Percentiles rank a stretch among this genome's conserved stretches.
Conservation (phyloP, 2,113 vertebrate species). For the Elgaria multicarinata region DNA sequence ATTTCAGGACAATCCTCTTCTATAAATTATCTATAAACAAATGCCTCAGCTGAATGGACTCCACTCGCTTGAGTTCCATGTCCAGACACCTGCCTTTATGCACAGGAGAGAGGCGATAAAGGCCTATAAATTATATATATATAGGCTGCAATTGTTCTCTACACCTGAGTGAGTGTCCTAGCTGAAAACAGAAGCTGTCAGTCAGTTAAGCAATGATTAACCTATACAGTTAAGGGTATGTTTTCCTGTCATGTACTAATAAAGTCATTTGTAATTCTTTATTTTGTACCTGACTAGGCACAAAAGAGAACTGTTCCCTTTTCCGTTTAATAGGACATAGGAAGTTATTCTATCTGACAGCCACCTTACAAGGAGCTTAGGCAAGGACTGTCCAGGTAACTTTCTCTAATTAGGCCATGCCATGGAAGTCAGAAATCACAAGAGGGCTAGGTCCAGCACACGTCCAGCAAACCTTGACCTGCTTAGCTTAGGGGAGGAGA, state of each 20-base stretch:
- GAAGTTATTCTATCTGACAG: background rate
- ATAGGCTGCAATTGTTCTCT: too few relatives aligned
- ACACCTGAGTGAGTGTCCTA: too few relatives aligned
- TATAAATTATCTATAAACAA: background rate
- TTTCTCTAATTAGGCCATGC: background rate
- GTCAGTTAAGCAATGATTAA: background rate
- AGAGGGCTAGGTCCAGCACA: background rate
- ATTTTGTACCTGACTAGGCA: background rate
- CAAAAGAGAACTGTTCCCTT: background rate
- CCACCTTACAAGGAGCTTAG: background rate
- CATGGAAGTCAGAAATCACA: background rate
- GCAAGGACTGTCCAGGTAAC: background rate
- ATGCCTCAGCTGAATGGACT: background rate
- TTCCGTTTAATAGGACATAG: background rate
- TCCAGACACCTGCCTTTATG: background rate
- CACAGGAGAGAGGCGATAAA: background rate
- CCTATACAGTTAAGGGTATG: background rate
- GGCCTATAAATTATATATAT: background rate
- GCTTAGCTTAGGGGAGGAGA: background rate
- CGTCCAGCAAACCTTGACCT: background rate
- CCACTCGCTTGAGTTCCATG: background rate
- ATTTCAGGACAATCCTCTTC: background rate
- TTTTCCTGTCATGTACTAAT: slow-evolving; percentile 4
- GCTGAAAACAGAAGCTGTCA: background rate
- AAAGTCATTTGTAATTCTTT: background rate